Evolutionary conservation across 2,797 vertebrate genomes (phyloP).

Genomic region (Phalanger gymnotis): DNA sequence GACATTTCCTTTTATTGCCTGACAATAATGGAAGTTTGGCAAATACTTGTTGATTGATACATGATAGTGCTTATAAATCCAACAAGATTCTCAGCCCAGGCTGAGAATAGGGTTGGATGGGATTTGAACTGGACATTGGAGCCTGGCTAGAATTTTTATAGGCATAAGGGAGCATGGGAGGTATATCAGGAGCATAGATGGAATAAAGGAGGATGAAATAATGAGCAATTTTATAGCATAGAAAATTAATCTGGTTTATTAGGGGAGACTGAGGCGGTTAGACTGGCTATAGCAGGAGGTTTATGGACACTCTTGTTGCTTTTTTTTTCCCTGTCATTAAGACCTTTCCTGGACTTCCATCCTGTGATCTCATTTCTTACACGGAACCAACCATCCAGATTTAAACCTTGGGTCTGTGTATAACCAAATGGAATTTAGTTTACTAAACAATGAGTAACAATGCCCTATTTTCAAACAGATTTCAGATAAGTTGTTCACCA

Average conservation of each 20-base stretch:
- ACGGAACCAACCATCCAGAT: neutral
- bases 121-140: neutral
- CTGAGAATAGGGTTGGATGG: neutral
- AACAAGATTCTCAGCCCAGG: neutral
- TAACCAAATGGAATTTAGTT: neutral
- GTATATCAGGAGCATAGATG: neutral
- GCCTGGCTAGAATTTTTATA: neutral
- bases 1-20: neutral
- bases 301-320: neutral
- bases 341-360: neutral
- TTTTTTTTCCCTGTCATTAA: neutral
- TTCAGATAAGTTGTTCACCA: neutral
- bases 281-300: neutral
- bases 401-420: neutral
- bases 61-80: neutral
- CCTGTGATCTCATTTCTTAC: neutral
- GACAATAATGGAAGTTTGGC: neutral
- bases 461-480: neutral
- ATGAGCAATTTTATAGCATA: neutral
- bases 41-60: neutral
- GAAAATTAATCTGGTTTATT: neutral
- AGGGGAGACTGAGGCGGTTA: neutral
- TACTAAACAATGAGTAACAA: neutral
- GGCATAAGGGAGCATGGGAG: neutral
- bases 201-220: neutral